Conservation (phyloP, 2,113 vertebrate species). For the Amblyopsis rosae region DNA sequence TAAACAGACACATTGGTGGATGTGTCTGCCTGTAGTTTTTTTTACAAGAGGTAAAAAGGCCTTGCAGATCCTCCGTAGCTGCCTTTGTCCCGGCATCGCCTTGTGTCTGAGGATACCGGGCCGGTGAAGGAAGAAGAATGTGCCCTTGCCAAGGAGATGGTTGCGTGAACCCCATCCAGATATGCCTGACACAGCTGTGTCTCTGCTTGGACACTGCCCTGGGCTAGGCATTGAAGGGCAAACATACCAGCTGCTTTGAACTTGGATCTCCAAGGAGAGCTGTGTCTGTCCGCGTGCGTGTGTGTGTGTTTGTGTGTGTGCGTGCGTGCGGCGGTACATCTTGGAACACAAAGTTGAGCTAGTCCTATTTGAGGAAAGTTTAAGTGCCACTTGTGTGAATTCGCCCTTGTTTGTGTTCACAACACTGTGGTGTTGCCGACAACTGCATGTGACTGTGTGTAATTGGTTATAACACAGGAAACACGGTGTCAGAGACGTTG, state of each 20-base stretch:
- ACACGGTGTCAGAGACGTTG: conserved; percentile 45
- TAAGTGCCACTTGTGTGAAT: background rate
- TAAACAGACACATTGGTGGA: too few relatives aligned
- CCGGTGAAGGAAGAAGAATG: background rate
- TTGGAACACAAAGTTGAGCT: background rate
- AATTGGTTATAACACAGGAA: conserved; percentile 57
- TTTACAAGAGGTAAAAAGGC: too few relatives aligned
- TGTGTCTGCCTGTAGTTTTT: too few relatives aligned
- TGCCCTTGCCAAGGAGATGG: conserved; percentile 62
- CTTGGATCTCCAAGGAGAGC: conserved; percentile 10
- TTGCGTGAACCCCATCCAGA: conserved; percentile 56
- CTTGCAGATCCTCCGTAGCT: too few relatives aligned
- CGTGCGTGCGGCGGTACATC: background rate
- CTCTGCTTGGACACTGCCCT: conserved; percentile 50
- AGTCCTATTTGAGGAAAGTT: conserved; percentile 23
- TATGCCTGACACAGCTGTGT: conserved; percentile 67
- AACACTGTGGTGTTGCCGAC: too few relatives aligned
- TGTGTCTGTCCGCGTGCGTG: conserved; percentile 30
- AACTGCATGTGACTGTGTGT: background rate
- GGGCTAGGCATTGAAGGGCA: conserved; percentile 69
- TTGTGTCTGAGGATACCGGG: background rate
- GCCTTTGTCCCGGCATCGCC: background rate
- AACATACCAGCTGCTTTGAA: conserved; percentile 68
- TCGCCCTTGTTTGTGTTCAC: background rate
- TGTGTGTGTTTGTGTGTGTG: background rate